Conservation (phyloP, 2,888 invertebrate species). For the Ophion slaviceki region DNA sequence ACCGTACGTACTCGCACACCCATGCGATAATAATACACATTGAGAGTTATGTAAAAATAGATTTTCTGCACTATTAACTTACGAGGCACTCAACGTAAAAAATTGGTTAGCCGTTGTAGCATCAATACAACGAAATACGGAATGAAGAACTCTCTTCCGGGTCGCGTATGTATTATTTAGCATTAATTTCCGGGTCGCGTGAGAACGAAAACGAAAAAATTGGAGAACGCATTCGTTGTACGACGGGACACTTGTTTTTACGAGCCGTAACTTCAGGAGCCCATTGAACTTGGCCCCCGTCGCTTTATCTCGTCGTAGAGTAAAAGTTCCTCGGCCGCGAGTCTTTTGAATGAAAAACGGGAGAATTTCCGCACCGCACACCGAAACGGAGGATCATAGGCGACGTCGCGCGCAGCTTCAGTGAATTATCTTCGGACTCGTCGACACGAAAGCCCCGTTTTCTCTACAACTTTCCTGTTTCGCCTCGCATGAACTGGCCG, state of each 20-base stretch:
- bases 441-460: slow-evolving; percentile 81
- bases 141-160: too few relatives aligned
- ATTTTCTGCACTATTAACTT: too few relatives aligned
- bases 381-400: slow-evolving; percentile 27
- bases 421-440: slow-evolving; percentile 73
- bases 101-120: too few relatives aligned
- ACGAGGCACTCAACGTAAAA: too few relatives aligned
- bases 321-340: slow-evolving; percentile 49
- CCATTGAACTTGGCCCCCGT: slow-evolving; percentile 56
- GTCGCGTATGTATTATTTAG: too few relatives aligned
- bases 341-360: slow-evolving; percentile 26
- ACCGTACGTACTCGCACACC: too few relatives aligned
- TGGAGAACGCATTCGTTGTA: not conserved
- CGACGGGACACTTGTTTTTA: not conserved
- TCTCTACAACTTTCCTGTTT: slow-evolving; percentile 80
- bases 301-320: slow-evolving; percentile 33
- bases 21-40: too few relatives aligned
- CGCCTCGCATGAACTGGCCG: slow-evolving; percentile 74
- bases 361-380: slow-evolving; percentile 21
- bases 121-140: too few relatives aligned
- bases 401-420: slow-evolving; percentile 42
- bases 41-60: too few relatives aligned
- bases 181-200: slow-evolving; percentile 1
- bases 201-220: slow-evolving; percentile 5
- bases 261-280: slow-evolving; percentile 23